Evolutionary conservation across 30 jellyfish, hydroid and myxozoan genomes (phyloP), one percentile per base, ranked within the genome.

Genomic region (Turritopsis rubra): DNA sequence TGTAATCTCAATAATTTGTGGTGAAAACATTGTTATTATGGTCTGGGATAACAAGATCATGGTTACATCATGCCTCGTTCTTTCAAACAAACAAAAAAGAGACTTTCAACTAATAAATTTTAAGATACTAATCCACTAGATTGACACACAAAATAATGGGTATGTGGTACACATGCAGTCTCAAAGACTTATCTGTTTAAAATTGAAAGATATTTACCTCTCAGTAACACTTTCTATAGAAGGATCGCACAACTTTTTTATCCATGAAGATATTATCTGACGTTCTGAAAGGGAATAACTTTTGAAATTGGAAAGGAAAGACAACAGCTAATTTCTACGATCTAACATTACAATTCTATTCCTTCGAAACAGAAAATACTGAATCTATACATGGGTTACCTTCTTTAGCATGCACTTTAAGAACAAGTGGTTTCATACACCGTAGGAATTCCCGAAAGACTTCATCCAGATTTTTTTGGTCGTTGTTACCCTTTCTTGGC

Each of bases 391-490:
- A n/a, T n/a, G n/a, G n/a, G n/a, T 74, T 79, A 23, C 79, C 85
- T n/a, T 29, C 82, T 0, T 74, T 74, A 16, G 82, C 7, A 16
- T 74, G 28, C 0, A 74, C 28, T 22, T 74, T 26, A 13, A 88
- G 86, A 24, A 88, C 96, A 66, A 76, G 84, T 18, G 96, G 96
- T 79, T 88, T 88, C 92, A 83, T 83, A 74, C 84, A 91, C 52
- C 78, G 92, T 0, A 88, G 65, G 72, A 53, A 76, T n/a, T 89
- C 81, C 79, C 84, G 83, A 52, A 88, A 88, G 9, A 85, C 89
- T 26, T 78, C 86, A 79, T 88, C 96, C 71, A 74, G 60, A 21
- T 74, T 26, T 0, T 74, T 29, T 74, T 74, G 65, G 54, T 74
- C 82, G n/a, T 0, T 74, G 9, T 0, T 74, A 17, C 28, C 8